Percentiles rank a stretch among this genome's conserved stretches.
phyloP scores from a whole-genome alignment of 2,888 invertebrate genomes.

The Chrysomela aeneicollis region DNA sequence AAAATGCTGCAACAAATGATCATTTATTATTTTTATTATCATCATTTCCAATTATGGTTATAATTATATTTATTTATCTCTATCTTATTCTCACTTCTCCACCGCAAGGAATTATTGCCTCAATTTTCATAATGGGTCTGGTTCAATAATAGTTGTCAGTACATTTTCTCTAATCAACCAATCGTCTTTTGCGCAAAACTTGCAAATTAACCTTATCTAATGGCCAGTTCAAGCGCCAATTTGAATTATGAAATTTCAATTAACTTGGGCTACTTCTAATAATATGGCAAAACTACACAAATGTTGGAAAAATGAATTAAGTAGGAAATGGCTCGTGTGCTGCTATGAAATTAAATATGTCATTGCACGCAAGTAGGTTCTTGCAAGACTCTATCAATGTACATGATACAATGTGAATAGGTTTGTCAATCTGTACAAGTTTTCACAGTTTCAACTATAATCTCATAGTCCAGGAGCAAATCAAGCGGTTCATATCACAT shows the following conservation, averaged over 20 bases:
- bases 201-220: not conserved
- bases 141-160: too few relatives aligned
- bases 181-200: not conserved
- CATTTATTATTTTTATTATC: too few relatives aligned
- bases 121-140: too few relatives aligned
- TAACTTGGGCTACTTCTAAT: slow-evolving; percentile 19
- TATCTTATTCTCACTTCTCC: too few relatives aligned
- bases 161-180: not conserved
- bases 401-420: slow-evolving; percentile 26
- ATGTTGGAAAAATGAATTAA: slow-evolving; percentile 21
- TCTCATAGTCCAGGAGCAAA: slow-evolving; percentile 22
- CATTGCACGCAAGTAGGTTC: slow-evolving; percentile 34
- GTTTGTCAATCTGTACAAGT: slow-evolving; percentile 17
- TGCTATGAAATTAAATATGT: slow-evolving; percentile 32
- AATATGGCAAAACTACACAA: slow-evolving; percentile 8
- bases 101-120: too few relatives aligned
- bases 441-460: slow-evolving; percentile 20
- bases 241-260: slow-evolving; percentile 11
- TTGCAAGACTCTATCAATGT: slow-evolving; percentile 18
- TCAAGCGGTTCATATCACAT: not conserved
- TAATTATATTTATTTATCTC: too few relatives aligned
- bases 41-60: too few relatives aligned
- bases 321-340: slow-evolving; percentile 31
- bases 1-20: too few relatives aligned
- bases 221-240: not conserved